Evolutionary conservation across 2,113 vertebrate species (phyloP), one percentile per base, ranked within the genome.

Genomic region (Chaetodon auriga): DNA sequence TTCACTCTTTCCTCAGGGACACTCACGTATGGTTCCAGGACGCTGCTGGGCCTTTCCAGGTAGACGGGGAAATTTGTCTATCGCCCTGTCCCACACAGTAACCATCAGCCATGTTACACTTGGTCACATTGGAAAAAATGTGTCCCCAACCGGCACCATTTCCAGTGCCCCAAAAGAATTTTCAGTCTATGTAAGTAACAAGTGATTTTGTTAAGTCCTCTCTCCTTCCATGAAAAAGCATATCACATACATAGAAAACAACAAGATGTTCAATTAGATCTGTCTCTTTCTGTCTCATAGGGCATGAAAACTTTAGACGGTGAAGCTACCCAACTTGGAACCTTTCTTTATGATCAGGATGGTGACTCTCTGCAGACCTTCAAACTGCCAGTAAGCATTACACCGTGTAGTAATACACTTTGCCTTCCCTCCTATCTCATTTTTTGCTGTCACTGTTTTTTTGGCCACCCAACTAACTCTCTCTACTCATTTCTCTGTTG

Each of bases 181-280:
- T 58, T 57, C 58, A 4, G 71, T 74, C 57, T 74, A 11, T 18
- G 57, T 74, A 49, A 74, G 71, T 74, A 25, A 74, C 16, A 48
- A 7, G 19, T 30, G 30, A 30, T 30, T 30, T 30, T 30, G 30
- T 30, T 30, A 30, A 30, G 30, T 30, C 30, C 1, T 30, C 30
- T 30, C 3, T 30, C 3, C 30, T 30, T 30, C 30, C 30, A 30
- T 30, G 30, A 30, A 3, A 30, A 30, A 30, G 30, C 30, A 30
- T 54, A 30, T n/a, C 19, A 54, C 30, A 51, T 19, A n/a, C 68
- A 30, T 0, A 7, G n/a, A 19, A 15, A 43, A 45, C 51, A 58
- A 38, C 7, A 16, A 19, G 36, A 21, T 72, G 23, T 45, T 72
- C 23, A 73, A 48, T 18, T 49, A 16, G 16, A 48, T 61, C 14